Evolutionary conservation across 2,888 invertebrate species (phyloP), one percentile per base, ranked within the genome.

Genomic region (Argyra leucocephala): DNA sequence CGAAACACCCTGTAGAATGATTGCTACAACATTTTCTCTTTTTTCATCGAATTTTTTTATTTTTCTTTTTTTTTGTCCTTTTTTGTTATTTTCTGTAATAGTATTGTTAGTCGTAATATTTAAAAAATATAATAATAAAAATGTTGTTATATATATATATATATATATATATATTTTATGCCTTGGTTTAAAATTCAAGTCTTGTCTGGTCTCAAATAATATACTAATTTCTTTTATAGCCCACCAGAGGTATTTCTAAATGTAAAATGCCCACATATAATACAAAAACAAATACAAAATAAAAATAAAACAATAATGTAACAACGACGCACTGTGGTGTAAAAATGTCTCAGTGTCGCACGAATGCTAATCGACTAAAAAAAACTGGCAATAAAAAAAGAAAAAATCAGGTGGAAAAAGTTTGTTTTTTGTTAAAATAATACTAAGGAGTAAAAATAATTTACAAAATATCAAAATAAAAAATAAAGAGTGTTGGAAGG

Each of bases 151-250:
- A n/a, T n/a, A n/a, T n/a, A n/a, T n/a, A n/a, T n/a, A n/a, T n/a
- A n/a, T n/a, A n/a, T n/a, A n/a, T n/a, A n/a, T n/a, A n/a, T n/a
- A n/a, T n/a, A n/a, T n/a, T n/a, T n/a, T n/a, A n/a, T 18, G 18
- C n/a, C 15, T 48, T 31, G n/a, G n/a, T n/a, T 48, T 18, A 48
- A 48, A 48, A 48, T 48, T 48, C 48, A 48, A 48, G 48, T 48
- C 48, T 48, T 48, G 48, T 48, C 48, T 48, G 48, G 48, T 18
- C 48, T 48, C 48, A 48, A 48, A 48, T 48, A 48, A 48, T 48
- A 48, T 48, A 48, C 48, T 48, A 48, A 48, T 48, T 48, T 48
- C 48, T 48, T 48, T 48, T 48, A 48, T 48, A 48, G 48, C 48
- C 48, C 48, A 48, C 48, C 15, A 48, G 48, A 48, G 48, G 48